Conservation (phyloP, 1,140 invertebrate genomes). For the Temnothorax curvispinosus region DNA sequence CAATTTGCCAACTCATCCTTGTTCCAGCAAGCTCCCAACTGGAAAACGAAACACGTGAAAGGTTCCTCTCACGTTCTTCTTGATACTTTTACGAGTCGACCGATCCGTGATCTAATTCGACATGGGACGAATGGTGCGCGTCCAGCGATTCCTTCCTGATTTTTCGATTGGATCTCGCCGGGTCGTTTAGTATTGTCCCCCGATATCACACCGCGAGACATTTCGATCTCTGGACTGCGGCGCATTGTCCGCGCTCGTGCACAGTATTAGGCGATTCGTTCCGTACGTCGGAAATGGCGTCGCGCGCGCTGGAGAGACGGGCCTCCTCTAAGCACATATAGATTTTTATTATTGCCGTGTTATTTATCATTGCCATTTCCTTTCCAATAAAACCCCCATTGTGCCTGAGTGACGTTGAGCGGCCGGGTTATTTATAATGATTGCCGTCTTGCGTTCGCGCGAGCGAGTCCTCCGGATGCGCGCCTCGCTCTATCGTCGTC, state of each 20-base stretch:
- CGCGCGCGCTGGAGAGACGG: constrained; percentile 15
- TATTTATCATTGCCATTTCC: constrained; percentile 79
- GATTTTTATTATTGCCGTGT: constrained; percentile 79
- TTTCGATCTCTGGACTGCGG: constrained; percentile 22
- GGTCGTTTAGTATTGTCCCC: constrained; percentile 47
- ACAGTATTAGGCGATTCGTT: constrained; percentile 69
- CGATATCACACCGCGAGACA: constrained; percentile 55
- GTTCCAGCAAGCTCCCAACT: constrained; percentile 13
- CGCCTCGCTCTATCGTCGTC: not conserved
- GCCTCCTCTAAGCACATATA: constrained; percentile 35
- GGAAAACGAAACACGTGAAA: constrained; percentile 48
- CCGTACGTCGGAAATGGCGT: constrained; percentile 66
- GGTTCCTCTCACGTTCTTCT: constrained; percentile 36
- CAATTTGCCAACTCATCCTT: constrained; percentile 46
- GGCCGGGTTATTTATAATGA: constrained; percentile 80
- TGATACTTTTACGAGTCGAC: constrained; percentile 50
- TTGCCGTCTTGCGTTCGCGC: constrained; percentile 67
- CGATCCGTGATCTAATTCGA: constrained; percentile 56
- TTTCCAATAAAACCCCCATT: constrained; percentile 78
- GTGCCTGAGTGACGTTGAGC: constrained; percentile 69
- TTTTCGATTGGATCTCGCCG: constrained; percentile 41
- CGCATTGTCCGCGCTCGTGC: constrained; percentile 59
- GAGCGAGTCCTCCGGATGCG: constrained; percentile 18
- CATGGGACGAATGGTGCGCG: constrained; percentile 37
- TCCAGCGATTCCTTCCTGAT: constrained; percentile 45